Percentiles rank a stretch among this genome's conserved stretches.
These are phyloP conservation scores for Agrochola macilenta DNA, from an alignment of 2,888 invertebrate species.

Conservation along the genomic window DNA sequence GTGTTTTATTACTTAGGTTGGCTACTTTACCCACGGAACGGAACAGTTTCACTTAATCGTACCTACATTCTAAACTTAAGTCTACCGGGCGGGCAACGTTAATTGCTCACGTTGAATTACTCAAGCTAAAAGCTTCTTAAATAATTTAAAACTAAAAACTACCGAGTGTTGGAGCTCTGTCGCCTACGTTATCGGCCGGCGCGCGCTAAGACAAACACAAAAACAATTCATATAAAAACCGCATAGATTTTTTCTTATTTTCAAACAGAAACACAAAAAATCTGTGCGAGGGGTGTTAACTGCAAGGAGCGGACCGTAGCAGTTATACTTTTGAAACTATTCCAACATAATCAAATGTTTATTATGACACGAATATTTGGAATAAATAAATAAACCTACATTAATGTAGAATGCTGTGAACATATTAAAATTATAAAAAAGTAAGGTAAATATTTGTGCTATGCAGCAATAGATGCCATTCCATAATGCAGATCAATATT, in stretches of 20 bases:
- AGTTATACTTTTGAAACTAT: conserved; percentile 63
- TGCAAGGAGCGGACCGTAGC: conserved; percentile 75
- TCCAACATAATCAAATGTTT: conserved; percentile 42
- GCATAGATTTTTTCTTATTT: conserved; percentile 79
- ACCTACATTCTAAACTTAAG: conserved; percentile 5
- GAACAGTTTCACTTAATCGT: neutral
- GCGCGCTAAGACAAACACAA: conserved; percentile 87
- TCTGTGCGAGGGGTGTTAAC: conserved; percentile 81
- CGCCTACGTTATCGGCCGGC: conserved; percentile 80
- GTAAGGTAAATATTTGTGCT: conserved; percentile 11
- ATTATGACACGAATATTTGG: conserved; percentile 44
- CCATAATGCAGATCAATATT: conserved; percentile 26
- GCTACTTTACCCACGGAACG: conserved; percentile 11
- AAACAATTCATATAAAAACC: conserved; percentile 83
- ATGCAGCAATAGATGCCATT: conserved; percentile 4
- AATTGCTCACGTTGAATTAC: conserved; percentile 20
- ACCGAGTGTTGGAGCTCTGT: conserved; percentile 55
- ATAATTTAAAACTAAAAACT: conserved; percentile 31
- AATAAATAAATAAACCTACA: conserved; percentile 36
- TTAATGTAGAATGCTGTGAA: conserved; percentile 11
- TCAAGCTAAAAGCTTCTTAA: conserved; percentile 14
- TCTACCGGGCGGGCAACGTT: conserved; percentile 4
- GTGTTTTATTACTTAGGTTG: conserved; percentile 29
- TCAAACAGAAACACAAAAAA: conserved; percentile 80
- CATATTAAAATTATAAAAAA: conserved; percentile 18